These are phyloP conservation scores for Presbytis comata DNA, from an alignment of 2,797 vertebrate species.

Conservation along the genomic window DNA sequence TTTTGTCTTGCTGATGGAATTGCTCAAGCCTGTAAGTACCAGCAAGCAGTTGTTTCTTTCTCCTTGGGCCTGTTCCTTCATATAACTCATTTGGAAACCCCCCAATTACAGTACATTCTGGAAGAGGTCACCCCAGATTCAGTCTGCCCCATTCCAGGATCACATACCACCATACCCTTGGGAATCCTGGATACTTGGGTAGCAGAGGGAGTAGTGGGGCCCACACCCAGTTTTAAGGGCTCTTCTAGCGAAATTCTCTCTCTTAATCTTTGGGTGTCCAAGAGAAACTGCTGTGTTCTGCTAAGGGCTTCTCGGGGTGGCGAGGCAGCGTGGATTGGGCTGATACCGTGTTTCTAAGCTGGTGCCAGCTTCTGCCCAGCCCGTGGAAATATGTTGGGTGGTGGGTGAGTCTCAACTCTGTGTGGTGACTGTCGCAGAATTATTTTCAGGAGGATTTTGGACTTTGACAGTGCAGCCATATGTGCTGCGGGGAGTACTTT, in stretches of 20 bases:
- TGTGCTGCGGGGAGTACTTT: neutral
- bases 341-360: neutral
- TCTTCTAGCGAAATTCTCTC: neutral
- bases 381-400: neutral
- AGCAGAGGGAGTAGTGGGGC: fast-evolving
- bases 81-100: neutral
- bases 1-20: neutral
- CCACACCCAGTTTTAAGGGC: neutral
- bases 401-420: neutral
- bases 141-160: neutral
- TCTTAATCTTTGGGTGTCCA: neutral
- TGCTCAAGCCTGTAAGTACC: neutral
- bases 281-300: neutral
- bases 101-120: neutral
- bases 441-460: neutral
- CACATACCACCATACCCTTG: neutral
- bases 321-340: neutral
- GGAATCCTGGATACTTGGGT: neutral
- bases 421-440: neutral
- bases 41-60: neutral
- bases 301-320: neutral
- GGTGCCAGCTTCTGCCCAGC: neutral
- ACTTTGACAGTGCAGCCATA: neutral
- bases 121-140: neutral
- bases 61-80: neutral